Percentiles rank a stretch among this genome's conserved stretches.
phyloP scores from a whole-genome alignment of 2,797 vertebrate species.

The Galaxias olidus region DNA sequence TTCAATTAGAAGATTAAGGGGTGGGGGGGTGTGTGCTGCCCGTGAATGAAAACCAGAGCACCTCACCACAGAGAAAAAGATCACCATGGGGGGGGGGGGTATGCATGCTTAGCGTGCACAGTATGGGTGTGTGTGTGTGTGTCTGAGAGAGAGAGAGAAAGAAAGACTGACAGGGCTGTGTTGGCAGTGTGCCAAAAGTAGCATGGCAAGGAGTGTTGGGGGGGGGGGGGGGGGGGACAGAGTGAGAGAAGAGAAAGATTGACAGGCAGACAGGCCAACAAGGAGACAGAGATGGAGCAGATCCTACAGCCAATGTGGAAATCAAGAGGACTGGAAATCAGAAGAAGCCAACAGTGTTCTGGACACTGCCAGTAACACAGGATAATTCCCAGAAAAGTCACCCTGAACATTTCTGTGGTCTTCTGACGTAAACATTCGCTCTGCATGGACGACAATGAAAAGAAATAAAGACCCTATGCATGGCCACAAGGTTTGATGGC shows the following conservation, averaged over 20 bases:
- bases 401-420: no score
- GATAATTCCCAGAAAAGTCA: no score
- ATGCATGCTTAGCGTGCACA: background rate
- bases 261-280: no score
- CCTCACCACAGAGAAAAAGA: constrained; percentile 49
- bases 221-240: no score
- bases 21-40: constrained; percentile 60
- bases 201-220: background rate
- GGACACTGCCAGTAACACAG: no score
- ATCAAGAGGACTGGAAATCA: no score
- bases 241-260: no score
- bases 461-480: background rate
- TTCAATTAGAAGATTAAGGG: constrained; percentile 82
- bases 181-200: background rate
- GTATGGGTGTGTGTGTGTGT: constrained; percentile 19
- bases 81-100: constrained; percentile 18
- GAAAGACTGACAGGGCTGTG: background rate
- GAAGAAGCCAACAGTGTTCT: no score
- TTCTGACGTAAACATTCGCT: no score
- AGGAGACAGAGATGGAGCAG: no score
- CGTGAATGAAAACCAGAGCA: constrained; percentile 81
- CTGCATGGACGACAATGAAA: no score
- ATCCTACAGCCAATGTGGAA: no score
- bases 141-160: background rate
- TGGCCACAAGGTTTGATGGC: background rate